phyloP scores from a whole-genome alignment of 2,113 vertebrate genomes.

The Polyodon spathula region DNA sequence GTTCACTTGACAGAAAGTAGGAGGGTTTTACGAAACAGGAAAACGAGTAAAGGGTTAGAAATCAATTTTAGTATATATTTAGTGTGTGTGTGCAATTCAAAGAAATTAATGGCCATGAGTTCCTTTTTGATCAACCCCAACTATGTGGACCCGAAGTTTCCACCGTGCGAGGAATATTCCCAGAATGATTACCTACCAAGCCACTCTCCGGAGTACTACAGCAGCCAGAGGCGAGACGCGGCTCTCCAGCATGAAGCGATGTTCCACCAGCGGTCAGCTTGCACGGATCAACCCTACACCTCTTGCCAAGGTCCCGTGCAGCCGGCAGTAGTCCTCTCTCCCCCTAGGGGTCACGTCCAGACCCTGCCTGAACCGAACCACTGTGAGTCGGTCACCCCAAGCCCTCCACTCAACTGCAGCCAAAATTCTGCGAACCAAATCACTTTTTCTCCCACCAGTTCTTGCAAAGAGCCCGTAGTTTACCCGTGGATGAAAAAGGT shows the following conservation, averaged over 20 bases:
- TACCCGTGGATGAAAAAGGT: constrained; percentile 99
- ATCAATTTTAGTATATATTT: constrained; percentile 93
- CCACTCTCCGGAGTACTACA: constrained; percentile 88
- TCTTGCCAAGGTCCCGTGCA: constrained; percentile 70
- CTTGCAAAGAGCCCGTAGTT: constrained; percentile 81
- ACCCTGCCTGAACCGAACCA: constrained; percentile 64
- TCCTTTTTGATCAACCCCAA: constrained; percentile 99
- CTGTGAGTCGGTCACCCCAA: constrained; percentile 72
- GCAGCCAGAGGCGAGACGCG: constrained; percentile 79
- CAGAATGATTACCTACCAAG: constrained; percentile 95
- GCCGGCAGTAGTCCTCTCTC: constrained; percentile 67
- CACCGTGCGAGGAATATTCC: constrained; percentile 95
- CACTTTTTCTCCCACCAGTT: constrained; percentile 49
- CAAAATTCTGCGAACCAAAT: constrained; percentile 66
- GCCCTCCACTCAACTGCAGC: constrained; percentile 76
- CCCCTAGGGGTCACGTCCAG: constrained; percentile 64
- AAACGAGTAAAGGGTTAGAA: constrained; percentile 90
- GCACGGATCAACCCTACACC: constrained; percentile 71
- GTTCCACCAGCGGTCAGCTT: constrained; percentile 71
- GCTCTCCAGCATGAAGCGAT: constrained; percentile 82
- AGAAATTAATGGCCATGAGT: constrained; percentile 99
- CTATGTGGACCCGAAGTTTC: constrained; percentile 99
- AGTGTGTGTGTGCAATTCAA: constrained; percentile 65
- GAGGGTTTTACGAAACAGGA: constrained; percentile 92
- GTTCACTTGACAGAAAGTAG: constrained; percentile 98